These are phyloP conservation scores for Diloba caeruleocephala DNA, from an alignment of 2,888 invertebrate species.

Conservation along the genomic window DNA sequence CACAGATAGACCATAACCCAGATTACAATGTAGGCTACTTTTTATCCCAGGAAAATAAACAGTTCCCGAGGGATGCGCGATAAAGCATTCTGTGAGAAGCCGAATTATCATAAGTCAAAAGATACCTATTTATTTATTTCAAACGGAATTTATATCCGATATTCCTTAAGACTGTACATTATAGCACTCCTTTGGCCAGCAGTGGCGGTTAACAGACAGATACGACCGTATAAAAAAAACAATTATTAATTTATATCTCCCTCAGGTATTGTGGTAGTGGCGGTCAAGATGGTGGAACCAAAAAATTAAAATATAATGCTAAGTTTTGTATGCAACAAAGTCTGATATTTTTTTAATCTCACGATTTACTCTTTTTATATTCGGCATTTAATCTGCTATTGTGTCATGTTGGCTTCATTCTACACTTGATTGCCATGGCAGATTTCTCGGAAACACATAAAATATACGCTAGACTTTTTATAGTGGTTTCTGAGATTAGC, in stretches of 20 bases:
- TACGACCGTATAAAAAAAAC: not conserved
- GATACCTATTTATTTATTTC: too few species aligned
- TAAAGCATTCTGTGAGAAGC: too few species aligned
- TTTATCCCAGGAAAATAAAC: too few species aligned
- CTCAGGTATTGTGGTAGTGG: not conserved
- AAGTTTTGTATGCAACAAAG: conserved; percentile 60
- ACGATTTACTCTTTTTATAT: conserved; percentile 47
- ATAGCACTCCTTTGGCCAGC: too few species aligned
- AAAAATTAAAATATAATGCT: conserved; percentile 39
- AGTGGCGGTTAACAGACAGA: too few species aligned
- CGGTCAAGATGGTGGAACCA: conserved; percentile 19
- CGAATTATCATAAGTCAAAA: too few species aligned
- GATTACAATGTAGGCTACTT: too few species aligned
- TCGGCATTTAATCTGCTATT: conserved; percentile 32
- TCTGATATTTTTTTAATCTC: conserved; percentile 56
- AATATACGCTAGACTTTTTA: conserved; percentile 11
- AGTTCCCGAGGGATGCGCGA: too few species aligned
- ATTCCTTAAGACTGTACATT: too few species aligned
- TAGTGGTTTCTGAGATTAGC: conserved; percentile 4
- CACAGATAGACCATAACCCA: too few species aligned
- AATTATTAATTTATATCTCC: not conserved
- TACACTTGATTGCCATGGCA: conserved; percentile 10
- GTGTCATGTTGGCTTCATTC: conserved; percentile 28
- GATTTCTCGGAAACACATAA: conserved; percentile 7
- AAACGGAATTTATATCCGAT: too few species aligned